phyloP scores from a whole-genome alignment of 2,888 invertebrate species.

The Formica aserva region DNA sequence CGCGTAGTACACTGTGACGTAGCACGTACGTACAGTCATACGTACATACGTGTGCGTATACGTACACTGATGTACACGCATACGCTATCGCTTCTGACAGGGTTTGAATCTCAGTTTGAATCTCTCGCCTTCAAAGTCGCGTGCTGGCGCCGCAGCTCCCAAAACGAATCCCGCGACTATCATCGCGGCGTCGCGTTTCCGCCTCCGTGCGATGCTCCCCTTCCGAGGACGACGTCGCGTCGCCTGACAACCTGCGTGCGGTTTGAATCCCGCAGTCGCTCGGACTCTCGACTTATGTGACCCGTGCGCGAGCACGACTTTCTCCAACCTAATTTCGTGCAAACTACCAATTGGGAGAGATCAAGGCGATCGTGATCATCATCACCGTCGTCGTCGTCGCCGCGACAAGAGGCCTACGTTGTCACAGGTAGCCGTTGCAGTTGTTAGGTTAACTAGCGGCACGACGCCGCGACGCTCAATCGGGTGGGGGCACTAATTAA shows the following conservation, averaged over 20 bases:
- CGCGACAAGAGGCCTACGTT: not conserved
- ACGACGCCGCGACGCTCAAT: conserved; percentile 68
- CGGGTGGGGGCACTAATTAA: conserved; percentile 79
- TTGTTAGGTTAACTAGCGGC: conserved; percentile 71
- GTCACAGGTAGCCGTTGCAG: not conserved
- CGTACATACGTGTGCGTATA: not conserved
- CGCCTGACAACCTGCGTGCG: not conserved
- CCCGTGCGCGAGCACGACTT: conserved; percentile 45
- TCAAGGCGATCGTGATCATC: not conserved
- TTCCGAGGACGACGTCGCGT: not conserved
- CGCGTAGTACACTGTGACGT: not conserved
- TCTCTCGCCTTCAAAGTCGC: conserved; percentile 51
- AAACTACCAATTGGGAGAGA: not conserved
- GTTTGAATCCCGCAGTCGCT: conserved; percentile 1
- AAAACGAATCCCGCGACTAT: not conserved
- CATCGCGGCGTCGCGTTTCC: not conserved
- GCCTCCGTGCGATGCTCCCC: not conserved
- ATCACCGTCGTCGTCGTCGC: not conserved
- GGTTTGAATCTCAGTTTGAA: conserved; percentile 71
- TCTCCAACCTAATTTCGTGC: conserved; percentile 46
- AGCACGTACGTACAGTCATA: too few relatives aligned
- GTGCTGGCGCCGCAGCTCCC: conserved; percentile 25
- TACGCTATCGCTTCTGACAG: conserved; percentile 74
- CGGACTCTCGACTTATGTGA: conserved; percentile 28
- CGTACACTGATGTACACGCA: conserved; percentile 38